Percentiles rank a stretch among this genome's conserved stretches.
Evolutionary conservation across 53 echinoderm and acorn worm genomes (phyloP).

Genomic region (Hippasteria phrygiana): DNA sequence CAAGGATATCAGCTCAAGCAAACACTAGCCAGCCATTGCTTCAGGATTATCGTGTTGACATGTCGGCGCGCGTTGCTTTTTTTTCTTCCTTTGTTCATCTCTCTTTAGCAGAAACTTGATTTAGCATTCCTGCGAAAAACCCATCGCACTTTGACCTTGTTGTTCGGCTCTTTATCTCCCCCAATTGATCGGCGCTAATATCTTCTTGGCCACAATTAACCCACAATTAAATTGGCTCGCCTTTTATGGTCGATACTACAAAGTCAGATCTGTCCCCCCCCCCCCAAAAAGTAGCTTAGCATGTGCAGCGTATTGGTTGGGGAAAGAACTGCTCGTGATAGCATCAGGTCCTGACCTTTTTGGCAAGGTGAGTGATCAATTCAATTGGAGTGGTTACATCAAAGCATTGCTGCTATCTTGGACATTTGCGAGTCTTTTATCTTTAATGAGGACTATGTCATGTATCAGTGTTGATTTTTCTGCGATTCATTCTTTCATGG

Average conservation of each 20-base stretch:
- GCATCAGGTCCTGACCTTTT: background rate
- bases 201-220: constrained; percentile 28
- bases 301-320: background rate
- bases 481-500: no score
- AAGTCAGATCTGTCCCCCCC: no score
- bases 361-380: background rate
- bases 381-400: background rate
- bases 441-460: background rate
- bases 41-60: constrained; percentile 37
- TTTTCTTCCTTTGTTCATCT: background rate
- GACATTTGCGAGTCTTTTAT: background rate
- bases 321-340: background rate
- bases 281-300: background rate
- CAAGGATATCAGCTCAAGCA: background rate
- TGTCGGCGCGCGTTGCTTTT: background rate
- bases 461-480: background rate
- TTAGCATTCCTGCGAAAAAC: background rate
- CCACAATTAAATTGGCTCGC: constrained; percentile 44
- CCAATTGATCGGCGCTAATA: background rate
- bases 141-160: constrained; percentile 30
- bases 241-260: constrained; percentile 8
- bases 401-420: constrained; percentile 1
- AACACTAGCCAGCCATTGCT: constrained; percentile 24
- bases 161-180: constrained; percentile 3
- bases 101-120: background rate